Base-by-base conservation (phyloP, 2,888 invertebrate species). In the Apotomis betuletana region DNA sequence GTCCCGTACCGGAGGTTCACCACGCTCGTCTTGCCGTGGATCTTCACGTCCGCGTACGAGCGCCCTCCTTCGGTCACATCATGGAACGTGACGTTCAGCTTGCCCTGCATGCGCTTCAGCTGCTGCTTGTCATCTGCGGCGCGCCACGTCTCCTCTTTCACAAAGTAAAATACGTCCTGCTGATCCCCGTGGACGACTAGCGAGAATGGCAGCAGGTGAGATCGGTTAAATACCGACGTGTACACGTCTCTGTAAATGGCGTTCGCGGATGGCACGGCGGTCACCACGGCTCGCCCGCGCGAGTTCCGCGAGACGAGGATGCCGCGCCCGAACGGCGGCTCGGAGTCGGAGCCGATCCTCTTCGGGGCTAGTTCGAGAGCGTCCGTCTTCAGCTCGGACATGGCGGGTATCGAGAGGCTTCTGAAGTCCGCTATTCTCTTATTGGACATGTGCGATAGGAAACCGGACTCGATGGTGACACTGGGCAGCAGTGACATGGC, bases 1-100 rank as follows among this genome's bases (percentile, higher is more conserved):
- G 98, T 98, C 58, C 99, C 99, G 85, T 99, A 99, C n/a, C 98
- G 95, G 76, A 99, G 92, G 86, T 98, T 98, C 77, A 99, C 96
- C 61, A 98, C 96, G 76, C 98, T 97, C 85, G 97, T 97, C 57
- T 96, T 94, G 0, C 98, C 97, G 85, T 98, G 98, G 78, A 99
- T 97, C 88, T 98, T 97, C 8, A 99, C 97, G 87, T 97, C 97
- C 74, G 96, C 94, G 80, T 96, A 96, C 78, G 96, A 96, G 77
- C 95, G 94, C 3, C 96, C 96, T 75, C 96, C 96, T 82, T 97
- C 97, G 64, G 95, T 95, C 51, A 95, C 95, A 85, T 98, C 97
- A 87, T 98, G 97, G 95, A 97, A 97, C 36, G 98, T 98, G 69
- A 97, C 97, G 86, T 98, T 98, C 61, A 98, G 96, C 86, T 97